These are phyloP conservation scores for Drosophila phalerata DNA, from an alignment of 2,888 invertebrate species.

Conservation along the genomic window DNA sequence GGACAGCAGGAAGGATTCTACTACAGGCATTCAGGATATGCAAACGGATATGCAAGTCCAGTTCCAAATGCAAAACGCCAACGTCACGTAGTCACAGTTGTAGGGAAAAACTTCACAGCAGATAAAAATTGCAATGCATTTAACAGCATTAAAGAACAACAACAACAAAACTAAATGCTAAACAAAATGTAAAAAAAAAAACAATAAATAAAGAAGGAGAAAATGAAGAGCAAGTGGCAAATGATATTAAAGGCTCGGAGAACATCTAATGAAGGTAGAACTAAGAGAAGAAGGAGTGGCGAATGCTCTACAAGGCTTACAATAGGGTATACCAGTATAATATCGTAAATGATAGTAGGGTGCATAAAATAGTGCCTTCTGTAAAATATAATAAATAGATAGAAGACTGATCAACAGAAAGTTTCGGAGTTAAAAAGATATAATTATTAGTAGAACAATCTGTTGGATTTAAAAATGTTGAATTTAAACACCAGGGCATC, in stretches of 20 bases:
- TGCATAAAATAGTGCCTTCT: no score
- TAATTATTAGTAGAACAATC: no score
- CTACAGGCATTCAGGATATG: slow-evolving; percentile 44
- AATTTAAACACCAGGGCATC: no score
- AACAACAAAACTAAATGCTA: slow-evolving; percentile 49
- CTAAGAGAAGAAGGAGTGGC: neutral
- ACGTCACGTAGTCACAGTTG: slow-evolving; percentile 42
- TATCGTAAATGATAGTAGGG: neutral
- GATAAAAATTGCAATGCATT: slow-evolving; percentile 76
- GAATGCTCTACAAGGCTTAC: no score
- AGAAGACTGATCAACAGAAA: no score
- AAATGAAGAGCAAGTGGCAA: slow-evolving; percentile 46
- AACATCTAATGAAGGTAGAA: slow-evolving; percentile 42
- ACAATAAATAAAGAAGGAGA: slow-evolving; percentile 4
- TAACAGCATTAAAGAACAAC: slow-evolving; percentile 61
- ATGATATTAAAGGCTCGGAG: slow-evolving; percentile 57
- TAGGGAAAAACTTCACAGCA: slow-evolving; percentile 51
- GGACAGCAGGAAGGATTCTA: slow-evolving; percentile 26
- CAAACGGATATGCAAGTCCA: slow-evolving; percentile 58
- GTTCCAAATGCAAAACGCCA: slow-evolving; percentile 68
- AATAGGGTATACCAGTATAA: neutral
- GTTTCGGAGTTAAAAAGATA: no score
- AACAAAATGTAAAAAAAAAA: slow-evolving; percentile 58
- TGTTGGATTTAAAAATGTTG: no score
- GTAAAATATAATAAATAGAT: no score